These are phyloP conservation scores for Mus spretus DNA, from an alignment of 2,797 vertebrate genomes.

Conservation along the genomic window DNA sequence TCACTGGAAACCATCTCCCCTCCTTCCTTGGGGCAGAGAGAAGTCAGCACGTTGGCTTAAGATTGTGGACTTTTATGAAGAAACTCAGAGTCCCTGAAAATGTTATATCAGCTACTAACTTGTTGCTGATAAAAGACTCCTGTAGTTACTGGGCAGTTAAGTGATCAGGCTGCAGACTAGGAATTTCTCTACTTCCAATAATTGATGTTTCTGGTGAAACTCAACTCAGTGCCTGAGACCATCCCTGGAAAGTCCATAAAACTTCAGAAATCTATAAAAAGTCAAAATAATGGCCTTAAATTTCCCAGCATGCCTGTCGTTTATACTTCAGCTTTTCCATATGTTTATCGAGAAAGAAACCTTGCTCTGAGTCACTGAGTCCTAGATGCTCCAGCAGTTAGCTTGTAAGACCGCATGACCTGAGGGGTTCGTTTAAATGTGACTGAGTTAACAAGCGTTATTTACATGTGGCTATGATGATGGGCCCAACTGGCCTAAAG, in stretches of 20 bases:
- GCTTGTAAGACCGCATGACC: background rate
- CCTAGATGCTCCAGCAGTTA: no score
- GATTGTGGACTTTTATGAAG: conserved; percentile 57
- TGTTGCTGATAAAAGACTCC: conserved; percentile 8
- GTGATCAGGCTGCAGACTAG: conserved; percentile 52
- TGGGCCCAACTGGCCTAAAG: background rate
- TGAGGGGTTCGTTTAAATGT: background rate
- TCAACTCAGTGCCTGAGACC: conserved; percentile 49
- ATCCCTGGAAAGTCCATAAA: conserved; percentile 77
- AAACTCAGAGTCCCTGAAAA: conserved; percentile 64
- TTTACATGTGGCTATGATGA: background rate
- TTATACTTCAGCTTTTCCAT: conserved; percentile 63
- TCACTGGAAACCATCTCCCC: background rate
- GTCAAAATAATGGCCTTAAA: conserved; percentile 29
- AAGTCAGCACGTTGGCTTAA: background rate
- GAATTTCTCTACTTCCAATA: conserved; percentile 46
- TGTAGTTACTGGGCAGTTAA: conserved; percentile 59
- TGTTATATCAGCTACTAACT: conserved; percentile 58
- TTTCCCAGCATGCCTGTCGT: background rate
- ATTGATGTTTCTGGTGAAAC: conserved; percentile 59
- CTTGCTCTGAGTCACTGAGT: background rate
- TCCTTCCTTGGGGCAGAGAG: background rate
- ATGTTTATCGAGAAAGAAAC: conserved; percentile 58
- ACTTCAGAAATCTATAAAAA: conserved; percentile 74
- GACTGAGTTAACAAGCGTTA: background rate